Conservation (phyloP, 2,113 vertebrate genomes). For the Verasper variegatus region DNA sequence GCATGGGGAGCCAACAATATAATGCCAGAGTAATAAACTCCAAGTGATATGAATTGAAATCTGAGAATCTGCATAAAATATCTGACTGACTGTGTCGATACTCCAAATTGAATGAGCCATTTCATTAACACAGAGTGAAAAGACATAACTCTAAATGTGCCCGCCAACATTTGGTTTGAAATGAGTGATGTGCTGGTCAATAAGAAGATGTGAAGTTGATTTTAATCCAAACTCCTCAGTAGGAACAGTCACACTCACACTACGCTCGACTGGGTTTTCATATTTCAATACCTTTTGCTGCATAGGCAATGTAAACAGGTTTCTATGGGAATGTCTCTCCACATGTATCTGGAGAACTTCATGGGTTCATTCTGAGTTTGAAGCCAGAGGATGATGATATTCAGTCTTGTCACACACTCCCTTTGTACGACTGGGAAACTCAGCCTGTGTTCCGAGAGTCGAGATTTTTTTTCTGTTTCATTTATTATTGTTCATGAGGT, state of each 20-base stretch:
- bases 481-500: too few species aligned
- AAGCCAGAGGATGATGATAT: too few species aligned
- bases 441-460: too few species aligned
- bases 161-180: neutral
- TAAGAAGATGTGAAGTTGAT: neutral
- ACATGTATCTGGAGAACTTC: neutral
- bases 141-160: neutral
- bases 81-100: neutral
- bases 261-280: neutral
- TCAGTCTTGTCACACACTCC: too few species aligned
- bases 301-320: neutral
- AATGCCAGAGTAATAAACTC: constrained; percentile 18
- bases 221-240: neutral
- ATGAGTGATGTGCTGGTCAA: neutral
- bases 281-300: neutral
- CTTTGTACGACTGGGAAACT: too few species aligned
- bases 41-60: constrained; percentile 4
- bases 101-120: neutral
- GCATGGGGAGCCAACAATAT: neutral
- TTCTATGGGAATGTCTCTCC: neutral
- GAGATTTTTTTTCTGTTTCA: too few species aligned
- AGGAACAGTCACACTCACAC: too few species aligned
- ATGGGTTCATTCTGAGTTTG: too few species aligned
- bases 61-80: neutral
- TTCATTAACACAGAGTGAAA: neutral